A percentile compares a stretch with the other conserved stretches of the same genome.
These are phyloP conservation scores for Uropetala carovei DNA, from an alignment of 2,888 invertebrate species.

Conservation along the genomic window DNA sequence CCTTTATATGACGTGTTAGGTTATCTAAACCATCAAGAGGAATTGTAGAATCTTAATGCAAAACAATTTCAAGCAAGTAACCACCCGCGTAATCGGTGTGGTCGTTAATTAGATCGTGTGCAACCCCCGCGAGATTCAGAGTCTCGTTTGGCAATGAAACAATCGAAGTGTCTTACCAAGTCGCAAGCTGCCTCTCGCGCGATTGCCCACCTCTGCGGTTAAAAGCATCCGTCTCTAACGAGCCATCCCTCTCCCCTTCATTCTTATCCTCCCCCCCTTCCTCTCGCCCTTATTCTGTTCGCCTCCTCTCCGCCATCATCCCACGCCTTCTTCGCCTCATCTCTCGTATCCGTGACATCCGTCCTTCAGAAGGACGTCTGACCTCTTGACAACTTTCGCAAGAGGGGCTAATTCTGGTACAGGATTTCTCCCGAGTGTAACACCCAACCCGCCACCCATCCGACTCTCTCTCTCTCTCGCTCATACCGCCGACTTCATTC, in stretches of 20 bases:
- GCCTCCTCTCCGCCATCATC: not conserved
- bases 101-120: too few species aligned
- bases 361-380: conserved; percentile 17
- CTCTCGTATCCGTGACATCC: not conserved
- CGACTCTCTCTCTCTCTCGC: not conserved
- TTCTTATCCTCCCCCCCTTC: too few species aligned
- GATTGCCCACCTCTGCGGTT: not conserved
- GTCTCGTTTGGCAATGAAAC: not conserved
- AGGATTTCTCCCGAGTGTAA: not conserved
- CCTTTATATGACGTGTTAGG: too few species aligned
- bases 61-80: too few species aligned
- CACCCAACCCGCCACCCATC: not conserved
- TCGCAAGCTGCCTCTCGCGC: not conserved
- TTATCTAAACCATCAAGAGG: too few species aligned
- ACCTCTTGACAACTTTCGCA: conserved; percentile 13
- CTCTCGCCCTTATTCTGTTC: too few species aligned
- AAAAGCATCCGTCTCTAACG: not conserved
- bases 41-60: too few species aligned
- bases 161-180: not conserved
- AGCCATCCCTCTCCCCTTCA: not conserved
- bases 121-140: too few species aligned
- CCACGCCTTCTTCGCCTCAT: not conserved
- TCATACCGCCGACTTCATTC: not conserved
- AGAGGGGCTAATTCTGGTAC: conserved; percentile 22
- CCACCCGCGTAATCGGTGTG: too few species aligned